These are phyloP conservation scores for Alsophila aescularia DNA, from an alignment of 2,888 invertebrate species.

Conservation along the genomic window DNA sequence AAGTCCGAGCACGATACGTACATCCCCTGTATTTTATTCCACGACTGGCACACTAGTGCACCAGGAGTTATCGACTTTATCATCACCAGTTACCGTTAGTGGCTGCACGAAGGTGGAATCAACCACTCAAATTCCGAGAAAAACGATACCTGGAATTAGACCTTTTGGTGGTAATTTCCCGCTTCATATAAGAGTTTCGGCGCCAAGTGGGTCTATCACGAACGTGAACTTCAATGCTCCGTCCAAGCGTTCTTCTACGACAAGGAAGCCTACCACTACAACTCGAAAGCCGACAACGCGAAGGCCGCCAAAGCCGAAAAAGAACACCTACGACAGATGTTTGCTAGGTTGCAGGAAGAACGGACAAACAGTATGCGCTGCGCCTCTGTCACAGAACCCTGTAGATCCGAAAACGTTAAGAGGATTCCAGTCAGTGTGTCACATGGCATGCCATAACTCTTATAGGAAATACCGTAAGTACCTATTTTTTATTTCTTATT, in stretches of 20 bases:
- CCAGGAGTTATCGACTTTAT: background rate
- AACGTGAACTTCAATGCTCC: slow-evolving; percentile 62
- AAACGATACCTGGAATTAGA: background rate
- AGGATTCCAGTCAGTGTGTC: slow-evolving; percentile 76
- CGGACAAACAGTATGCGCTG: slow-evolving; percentile 68
- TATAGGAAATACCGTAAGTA: slow-evolving; percentile 72
- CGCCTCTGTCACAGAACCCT: slow-evolving; percentile 57
- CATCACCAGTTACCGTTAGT: slow-evolving; percentile 34
- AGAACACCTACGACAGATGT: slow-evolving; percentile 68
- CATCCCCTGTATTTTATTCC: slow-evolving; percentile 13
- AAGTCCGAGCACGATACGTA: slow-evolving; percentile 5
- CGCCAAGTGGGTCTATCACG: slow-evolving; percentile 67
- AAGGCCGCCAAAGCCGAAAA: slow-evolving; percentile 57
- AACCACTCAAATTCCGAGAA: slow-evolving; percentile 16
- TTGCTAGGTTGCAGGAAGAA: slow-evolving; percentile 62
- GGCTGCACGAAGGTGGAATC: slow-evolving; percentile 15
- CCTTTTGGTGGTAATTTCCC: slow-evolving; percentile 27
- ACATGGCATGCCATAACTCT: slow-evolving; percentile 78
- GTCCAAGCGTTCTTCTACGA: slow-evolving; percentile 27
- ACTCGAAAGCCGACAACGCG: slow-evolving; percentile 51
- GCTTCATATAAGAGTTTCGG: slow-evolving; percentile 64
- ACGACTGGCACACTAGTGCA: slow-evolving; percentile 28
- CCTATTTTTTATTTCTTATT: too few relatives aligned
- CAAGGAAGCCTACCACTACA: slow-evolving; percentile 42
- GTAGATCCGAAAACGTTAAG: slow-evolving; percentile 67